A percentile compares a stretch with the other conserved stretches of the same genome.
Evolutionary conservation across 2,888 invertebrate genomes (phyloP).

Genomic region (Eurytoma californica): DNA sequence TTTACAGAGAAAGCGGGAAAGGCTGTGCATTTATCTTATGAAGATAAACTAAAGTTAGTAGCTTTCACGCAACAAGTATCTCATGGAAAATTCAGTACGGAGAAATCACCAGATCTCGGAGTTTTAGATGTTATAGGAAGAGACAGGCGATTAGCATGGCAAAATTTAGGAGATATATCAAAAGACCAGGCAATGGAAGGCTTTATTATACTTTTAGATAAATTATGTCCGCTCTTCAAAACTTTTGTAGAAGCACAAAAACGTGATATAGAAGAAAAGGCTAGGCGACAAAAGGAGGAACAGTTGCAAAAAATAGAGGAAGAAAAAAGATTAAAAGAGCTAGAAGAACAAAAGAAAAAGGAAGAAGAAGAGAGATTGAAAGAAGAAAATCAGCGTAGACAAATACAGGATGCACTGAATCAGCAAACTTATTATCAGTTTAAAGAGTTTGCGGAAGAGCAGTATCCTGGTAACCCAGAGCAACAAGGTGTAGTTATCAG

Average conservation of each 20-base stretch:
- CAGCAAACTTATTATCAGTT: conserved; percentile 95
- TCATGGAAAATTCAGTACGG: conserved; percentile 87
- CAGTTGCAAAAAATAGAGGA: conserved; percentile 78
- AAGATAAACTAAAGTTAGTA: conserved; percentile 92
- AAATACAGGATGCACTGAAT: conserved; percentile 97
- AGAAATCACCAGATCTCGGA: conserved; percentile 87
- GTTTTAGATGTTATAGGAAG: conserved; percentile 96
- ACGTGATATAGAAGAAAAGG: conserved; percentile 89
- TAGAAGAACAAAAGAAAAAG: conserved; percentile 74
- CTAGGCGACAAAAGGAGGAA: conserved; percentile 79
- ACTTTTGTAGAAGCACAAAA: conserved; percentile 94
- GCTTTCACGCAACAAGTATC: conserved; percentile 94
- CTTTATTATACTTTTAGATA: conserved; percentile 91
- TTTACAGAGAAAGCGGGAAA: conserved; percentile 96
- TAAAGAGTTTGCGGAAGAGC: conserved; percentile 94
- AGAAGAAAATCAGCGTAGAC: conserved; percentile 81
- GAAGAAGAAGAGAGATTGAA: conserved; percentile 81
- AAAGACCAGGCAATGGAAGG: conserved; percentile 93
- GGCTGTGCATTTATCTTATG: conserved; percentile 94
- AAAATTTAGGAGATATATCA: conserved; percentile 89
- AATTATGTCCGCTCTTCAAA: conserved; percentile 91
- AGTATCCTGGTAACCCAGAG: conserved; percentile 88
- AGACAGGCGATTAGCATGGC: conserved; percentile 95
- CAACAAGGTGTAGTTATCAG: conserved; percentile 95
- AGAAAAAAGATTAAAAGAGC: conserved; percentile 77